These are phyloP conservation scores for Mastomys natalensis DNA, from an alignment of 2,113 vertebrate species.

Conservation along the genomic window DNA sequence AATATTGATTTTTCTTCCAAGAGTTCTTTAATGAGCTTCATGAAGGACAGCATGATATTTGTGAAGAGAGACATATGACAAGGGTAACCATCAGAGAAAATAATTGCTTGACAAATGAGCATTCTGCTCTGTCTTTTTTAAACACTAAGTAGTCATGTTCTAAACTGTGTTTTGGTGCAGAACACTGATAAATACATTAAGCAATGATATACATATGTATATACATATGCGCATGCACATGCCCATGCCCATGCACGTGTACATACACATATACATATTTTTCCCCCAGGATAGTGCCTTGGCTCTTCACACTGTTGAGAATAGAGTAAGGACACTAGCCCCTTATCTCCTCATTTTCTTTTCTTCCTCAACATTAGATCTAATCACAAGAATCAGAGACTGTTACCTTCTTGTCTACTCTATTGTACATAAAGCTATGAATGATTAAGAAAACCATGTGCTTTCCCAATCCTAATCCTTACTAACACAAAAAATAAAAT, in stretches of 20 bases:
- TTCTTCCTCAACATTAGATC: not conserved
- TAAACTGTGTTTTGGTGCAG: not conserved
- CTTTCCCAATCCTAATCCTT: not conserved
- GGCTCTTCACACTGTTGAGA: accelerated
- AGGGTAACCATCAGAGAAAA: not conserved
- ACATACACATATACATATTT: not conserved
- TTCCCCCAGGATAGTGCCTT: not conserved
- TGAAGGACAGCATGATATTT: not conserved
- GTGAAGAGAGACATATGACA: not conserved
- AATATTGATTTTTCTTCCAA: not conserved
- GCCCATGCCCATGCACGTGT: too few relatives aligned
- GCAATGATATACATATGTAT: not conserved
- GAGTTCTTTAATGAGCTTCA: not conserved
- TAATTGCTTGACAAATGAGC: not conserved
- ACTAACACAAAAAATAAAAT: not conserved
- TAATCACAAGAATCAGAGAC: too few relatives aligned
- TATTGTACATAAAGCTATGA: not conserved
- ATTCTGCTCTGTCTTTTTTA: not conserved
- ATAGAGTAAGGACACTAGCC: not conserved
- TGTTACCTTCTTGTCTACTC: not conserved
- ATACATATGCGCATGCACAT: too few relatives aligned
- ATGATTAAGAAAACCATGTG: not conserved
- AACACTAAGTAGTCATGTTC: not conserved
- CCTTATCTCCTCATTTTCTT: not conserved
- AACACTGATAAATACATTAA: not conserved